Conservation (phyloP, 1,140 invertebrate genomes). For the Anthonomus grandis region DNA sequence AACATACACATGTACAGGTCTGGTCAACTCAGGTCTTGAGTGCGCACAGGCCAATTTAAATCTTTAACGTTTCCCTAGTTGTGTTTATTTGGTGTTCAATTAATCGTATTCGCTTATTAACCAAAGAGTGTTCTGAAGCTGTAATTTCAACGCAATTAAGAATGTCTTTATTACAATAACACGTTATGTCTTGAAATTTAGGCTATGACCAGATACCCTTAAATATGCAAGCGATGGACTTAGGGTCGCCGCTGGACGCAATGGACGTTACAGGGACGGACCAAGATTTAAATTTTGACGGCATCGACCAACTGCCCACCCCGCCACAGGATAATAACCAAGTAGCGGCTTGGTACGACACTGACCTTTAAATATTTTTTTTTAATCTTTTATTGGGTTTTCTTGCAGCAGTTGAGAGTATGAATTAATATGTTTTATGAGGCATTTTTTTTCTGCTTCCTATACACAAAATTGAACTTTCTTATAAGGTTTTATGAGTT, state of each 20-base stretch:
- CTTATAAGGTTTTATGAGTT: background rate
- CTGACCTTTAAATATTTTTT: slow-evolving; percentile 75
- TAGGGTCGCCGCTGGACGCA: slow-evolving; percentile 79
- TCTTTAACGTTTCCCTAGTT: no score
- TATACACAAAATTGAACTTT: no score
- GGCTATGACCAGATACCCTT: slow-evolving; percentile 96
- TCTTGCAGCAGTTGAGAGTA: background rate
- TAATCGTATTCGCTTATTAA: no score
- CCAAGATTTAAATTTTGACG: slow-evolving; percentile 77
- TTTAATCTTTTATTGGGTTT: background rate
- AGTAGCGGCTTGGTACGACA: slow-evolving; percentile 93
- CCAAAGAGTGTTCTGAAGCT: no score
- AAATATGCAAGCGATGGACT: slow-evolving; percentile 93
- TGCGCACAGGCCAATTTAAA: no score
- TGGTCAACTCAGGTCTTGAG: no score
- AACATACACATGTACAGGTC: no score
- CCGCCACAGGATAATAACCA: slow-evolving; percentile 87
- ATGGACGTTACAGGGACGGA: slow-evolving; percentile 80
- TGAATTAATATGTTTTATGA: background rate
- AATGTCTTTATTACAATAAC: no score
- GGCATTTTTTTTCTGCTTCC: background rate
- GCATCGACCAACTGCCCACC: slow-evolving; percentile 76
- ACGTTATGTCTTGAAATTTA: slow-evolving; percentile 50
- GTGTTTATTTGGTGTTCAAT: no score
- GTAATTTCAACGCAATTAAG: no score